A percentile compares a stretch with the other conserved stretches of the same genome.
These are phyloP conservation scores for Paradisaea rubra DNA, from an alignment of 2,113 vertebrate genomes.

Conservation along the genomic window DNA sequence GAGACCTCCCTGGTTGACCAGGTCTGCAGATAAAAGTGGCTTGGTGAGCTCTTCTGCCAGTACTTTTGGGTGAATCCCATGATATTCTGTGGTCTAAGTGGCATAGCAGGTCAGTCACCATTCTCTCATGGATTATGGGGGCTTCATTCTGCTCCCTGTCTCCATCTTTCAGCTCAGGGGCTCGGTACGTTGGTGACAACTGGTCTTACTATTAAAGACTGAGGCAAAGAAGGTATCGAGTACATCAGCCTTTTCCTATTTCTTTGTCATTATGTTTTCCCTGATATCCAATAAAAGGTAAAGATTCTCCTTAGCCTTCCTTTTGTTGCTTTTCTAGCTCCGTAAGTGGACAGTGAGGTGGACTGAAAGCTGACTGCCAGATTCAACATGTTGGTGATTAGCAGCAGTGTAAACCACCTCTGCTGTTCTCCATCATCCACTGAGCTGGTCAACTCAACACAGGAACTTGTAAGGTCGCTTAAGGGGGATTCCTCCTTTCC, in stretches of 20 bases:
- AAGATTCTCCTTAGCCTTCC: not conserved
- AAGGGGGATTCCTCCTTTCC: not conserved
- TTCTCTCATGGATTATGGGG: not conserved
- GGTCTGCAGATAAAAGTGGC: not conserved
- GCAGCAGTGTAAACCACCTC: not conserved
- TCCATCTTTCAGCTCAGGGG: not conserved
- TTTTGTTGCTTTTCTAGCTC: not conserved
- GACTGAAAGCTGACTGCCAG: not conserved
- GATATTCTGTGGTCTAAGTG: not conserved
- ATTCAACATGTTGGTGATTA: fast-evolving
- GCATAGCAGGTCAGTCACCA: too few relatives aligned
- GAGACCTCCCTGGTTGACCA: not conserved
- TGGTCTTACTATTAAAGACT: not conserved
- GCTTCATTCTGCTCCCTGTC: not conserved
- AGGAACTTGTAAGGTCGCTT: fast-evolving
- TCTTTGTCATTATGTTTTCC: not conserved
- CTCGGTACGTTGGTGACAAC: not conserved
- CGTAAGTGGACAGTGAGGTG: not conserved
- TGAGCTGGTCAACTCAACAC: not conserved
- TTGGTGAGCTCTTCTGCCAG: not conserved
- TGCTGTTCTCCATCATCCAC: not conserved
- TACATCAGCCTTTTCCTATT: not conserved
- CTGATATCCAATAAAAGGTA: not conserved
- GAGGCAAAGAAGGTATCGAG: not conserved
- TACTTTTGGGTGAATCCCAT: not conserved